Base-by-base conservation (phyloP, 2,797 vertebrate species). In the Sebastes elongatus region DNA sequence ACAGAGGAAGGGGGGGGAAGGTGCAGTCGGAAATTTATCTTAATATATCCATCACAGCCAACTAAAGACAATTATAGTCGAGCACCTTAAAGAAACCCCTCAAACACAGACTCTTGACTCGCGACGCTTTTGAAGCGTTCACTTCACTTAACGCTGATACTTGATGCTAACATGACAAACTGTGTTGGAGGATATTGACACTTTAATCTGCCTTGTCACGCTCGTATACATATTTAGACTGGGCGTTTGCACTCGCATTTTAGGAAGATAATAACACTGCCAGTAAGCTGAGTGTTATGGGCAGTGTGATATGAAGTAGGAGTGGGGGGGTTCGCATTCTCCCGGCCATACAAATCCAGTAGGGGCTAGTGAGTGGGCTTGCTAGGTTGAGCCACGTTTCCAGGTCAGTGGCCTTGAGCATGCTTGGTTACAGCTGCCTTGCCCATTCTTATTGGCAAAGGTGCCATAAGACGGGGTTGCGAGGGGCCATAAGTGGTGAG, bases 371-470 rank as follows among this genome's bases (percentile, higher is more conserved):
- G 93, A 94, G 90, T 93, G 88, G 90, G 92, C 92, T 93, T 89
- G 89, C 91, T 89, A 91, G 89, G 92, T 94, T 92, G 88, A 90
- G 82, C 92, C 88, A 87, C 85, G 62, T 94, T 96, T 96, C 94
- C 94, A 95, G 95, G 95, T 95, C 95, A 95, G 91, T 89, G 93
- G 92, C 93, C 95, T 96, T 96, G 89, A 94, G 90, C 94, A 94
- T 94, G 94, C 93, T 92, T 94, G 91, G 94, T 92, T 95, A 94
- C 92, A 93, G 92, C 92, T 94, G 93, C 94, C 91, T 93, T 92
- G 89, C 83, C 89, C 89, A 91, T 91, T 92, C 88, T 91, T 93
- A 92, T 92, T 90, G 92, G 94, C 91, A 87, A 90, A 94, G 91
- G 94, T 94, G 92, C 93, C 89, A 92, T 90, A 91, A 92, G 92